phyloP scores from a whole-genome alignment of 2,888 invertebrate species.

The Thelaira solivaga region DNA sequence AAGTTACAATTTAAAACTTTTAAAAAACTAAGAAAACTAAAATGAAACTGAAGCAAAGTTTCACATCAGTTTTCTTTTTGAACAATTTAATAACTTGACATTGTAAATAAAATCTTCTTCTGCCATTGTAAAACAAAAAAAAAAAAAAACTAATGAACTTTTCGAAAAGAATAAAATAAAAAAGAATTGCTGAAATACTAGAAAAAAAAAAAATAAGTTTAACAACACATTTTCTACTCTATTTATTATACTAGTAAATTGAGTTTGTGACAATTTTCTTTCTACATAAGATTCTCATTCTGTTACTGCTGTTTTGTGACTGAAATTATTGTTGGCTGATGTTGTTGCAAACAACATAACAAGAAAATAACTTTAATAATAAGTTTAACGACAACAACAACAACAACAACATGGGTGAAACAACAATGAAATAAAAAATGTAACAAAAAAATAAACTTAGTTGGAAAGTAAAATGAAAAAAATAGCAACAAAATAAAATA shows the following conservation, averaged over 20 bases:
- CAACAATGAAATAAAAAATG: conserved; percentile 16
- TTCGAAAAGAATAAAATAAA: conserved; percentile 2
- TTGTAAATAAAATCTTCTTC: conserved; percentile 31
- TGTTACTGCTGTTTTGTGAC: conserved; percentile 6
- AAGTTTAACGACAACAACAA: conserved; percentile 40
- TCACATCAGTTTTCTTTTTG: conserved; percentile 12
- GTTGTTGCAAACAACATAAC: conserved; percentile 51
- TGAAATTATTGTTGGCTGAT: conserved; percentile 19
- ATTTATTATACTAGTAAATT: conserved; percentile 67
- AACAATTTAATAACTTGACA: conserved; percentile 32
- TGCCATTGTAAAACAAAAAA: not conserved
- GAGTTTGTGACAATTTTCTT: conserved; percentile 67
- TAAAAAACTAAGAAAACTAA: not conserved
- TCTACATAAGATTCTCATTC: conserved; percentile 13
- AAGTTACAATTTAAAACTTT: not conserved
- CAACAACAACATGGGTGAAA: conserved; percentile 33
- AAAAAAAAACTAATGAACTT: not conserved
- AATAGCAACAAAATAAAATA: not conserved
- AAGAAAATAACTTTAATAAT: conserved; percentile 61
- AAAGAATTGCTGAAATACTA: not conserved
- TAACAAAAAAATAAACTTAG: conserved; percentile 24
- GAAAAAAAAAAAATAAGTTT: conserved; percentile 17
- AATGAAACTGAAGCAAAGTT: not conserved
- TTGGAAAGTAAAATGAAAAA: not conserved
- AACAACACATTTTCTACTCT: conserved; percentile 67